Evolutionary conservation across 2,797 vertebrate species (phyloP), one percentile per base, ranked within the genome.

Genomic region (Sternotherus odoratus): DNA sequence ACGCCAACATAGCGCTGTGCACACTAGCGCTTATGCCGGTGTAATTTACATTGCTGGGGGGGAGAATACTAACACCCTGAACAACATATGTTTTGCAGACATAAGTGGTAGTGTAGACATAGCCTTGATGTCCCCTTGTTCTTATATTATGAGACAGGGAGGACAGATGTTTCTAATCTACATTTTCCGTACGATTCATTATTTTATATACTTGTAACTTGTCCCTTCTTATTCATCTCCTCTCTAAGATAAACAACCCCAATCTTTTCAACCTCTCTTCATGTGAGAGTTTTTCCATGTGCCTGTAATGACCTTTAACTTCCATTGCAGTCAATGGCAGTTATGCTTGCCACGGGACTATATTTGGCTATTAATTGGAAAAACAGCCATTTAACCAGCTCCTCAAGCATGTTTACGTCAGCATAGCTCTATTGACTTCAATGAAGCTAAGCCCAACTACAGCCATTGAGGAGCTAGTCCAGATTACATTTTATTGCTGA

Each of bases 91-190:
- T 56, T 56, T 56, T 56, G 24, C 54, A 56, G 54, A 28, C 26
- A 28, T 56, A 56, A 56, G 54, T 28, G 12, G 54, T 28, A 56
- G 26, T 1, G 12, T 56, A 56, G 54, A 56, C 24, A 28, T 28
- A 28, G 26, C 24, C 26, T 56, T 28, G 54, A 28, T 56, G 54
- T 51, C 54, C 54, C 54, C 11, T 21, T 83, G 51, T 51, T 81
- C 54, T 91, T 94, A 90, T 92, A 92, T 79, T 86, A 74, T 24
- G 77, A 69, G 51, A 80, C 81, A 83, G 8, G 23, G 33, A 78
- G 33, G 49, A 78, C 33, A 79, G 36, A 36, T 83, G 84, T 93
- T 36, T 66, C 28, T 17, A 51, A 66, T n/a, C 30, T n/a, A 30
- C 16, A 33, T n/a, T 90, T 81, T 86, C 82, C 28, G 81, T 77